Conservation (phyloP, 2,888 invertebrate genomes). For the Gordius sp. region DNA sequence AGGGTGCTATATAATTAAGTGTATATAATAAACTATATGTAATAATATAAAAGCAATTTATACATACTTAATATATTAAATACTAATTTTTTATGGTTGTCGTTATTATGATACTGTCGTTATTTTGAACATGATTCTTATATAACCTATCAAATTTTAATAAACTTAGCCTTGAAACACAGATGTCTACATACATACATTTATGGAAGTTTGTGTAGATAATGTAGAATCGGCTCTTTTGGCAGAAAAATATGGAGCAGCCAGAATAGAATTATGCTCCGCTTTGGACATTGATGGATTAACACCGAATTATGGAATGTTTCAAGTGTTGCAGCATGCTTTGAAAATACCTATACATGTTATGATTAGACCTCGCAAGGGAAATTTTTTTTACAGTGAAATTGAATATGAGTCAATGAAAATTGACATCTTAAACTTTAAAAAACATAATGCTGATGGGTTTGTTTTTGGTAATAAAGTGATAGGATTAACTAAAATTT, state of each 20-base stretch:
- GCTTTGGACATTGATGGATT: constrained; percentile 4
- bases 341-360: background rate
- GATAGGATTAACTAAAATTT: background rate
- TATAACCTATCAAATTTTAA: too few relatives aligned
- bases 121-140: too few relatives aligned
- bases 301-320: background rate
- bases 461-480: constrained; percentile 13
- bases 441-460: background rate
- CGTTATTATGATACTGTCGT: too few relatives aligned
- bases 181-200: too few relatives aligned
- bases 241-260: background rate
- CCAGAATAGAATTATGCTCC: constrained; percentile 7
- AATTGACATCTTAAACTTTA: background rate
- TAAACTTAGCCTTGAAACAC: too few relatives aligned
- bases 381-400: constrained; percentile 5
- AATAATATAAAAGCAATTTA: too few relatives aligned
- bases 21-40: too few relatives aligned
- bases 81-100: too few relatives aligned
- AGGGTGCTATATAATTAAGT: too few relatives aligned
- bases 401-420: background rate
- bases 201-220: constrained; percentile 16
- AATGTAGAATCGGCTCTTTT: constrained; percentile 18
- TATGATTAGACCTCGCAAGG: constrained; percentile 13
- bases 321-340: background rate
- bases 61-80: too few relatives aligned